Evolutionary conservation across 2,113 vertebrate species (phyloP).

Genomic region (Peucedramus taeniatus): DNA sequence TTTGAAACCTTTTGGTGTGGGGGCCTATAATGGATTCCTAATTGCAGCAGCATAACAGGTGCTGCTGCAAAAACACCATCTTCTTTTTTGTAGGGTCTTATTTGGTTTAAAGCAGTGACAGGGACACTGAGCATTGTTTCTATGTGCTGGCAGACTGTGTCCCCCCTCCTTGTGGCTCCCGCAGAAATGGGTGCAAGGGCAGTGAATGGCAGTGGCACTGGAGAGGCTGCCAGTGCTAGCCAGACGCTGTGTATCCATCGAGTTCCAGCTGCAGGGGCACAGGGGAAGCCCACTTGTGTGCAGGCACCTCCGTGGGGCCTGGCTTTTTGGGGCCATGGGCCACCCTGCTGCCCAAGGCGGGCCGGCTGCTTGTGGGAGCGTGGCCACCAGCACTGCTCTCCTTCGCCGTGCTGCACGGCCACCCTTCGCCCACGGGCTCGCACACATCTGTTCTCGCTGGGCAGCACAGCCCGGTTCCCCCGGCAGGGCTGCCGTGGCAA

Average conservation of each 20-base stretch:
- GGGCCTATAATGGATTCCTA: not conserved
- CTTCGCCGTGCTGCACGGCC: not conserved
- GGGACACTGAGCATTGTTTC: not conserved
- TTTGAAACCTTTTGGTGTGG: not conserved
- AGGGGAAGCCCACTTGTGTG: rapidly evolving
- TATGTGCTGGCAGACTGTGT: not conserved
- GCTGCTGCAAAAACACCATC: not conserved
- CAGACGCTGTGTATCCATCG: rapidly evolving
- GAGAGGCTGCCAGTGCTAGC: not conserved
- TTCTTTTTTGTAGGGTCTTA: not conserved
- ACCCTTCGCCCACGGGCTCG: rapidly evolving
- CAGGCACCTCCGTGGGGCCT: rapidly evolving
- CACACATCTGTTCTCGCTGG: rapidly evolving
- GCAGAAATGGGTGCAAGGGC: not conserved
- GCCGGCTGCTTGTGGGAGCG: rapidly evolving
- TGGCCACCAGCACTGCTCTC: rapidly evolving
- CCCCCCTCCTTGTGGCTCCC: not conserved
- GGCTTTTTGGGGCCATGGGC: not conserved
- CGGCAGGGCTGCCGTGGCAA: rapidly evolving
- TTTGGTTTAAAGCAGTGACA: slow-evolving; percentile 9
- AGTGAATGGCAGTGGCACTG: rapidly evolving
- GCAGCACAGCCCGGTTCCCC: not conserved
- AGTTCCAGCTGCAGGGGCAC: not conserved
- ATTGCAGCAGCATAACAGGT: not conserved
- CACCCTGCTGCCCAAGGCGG: not conserved